Evolutionary conservation across 92 coral and sea anemone species (phyloP), one percentile per base, ranked within the genome.

Genomic region (Zoanthus sansibaricus): DNA sequence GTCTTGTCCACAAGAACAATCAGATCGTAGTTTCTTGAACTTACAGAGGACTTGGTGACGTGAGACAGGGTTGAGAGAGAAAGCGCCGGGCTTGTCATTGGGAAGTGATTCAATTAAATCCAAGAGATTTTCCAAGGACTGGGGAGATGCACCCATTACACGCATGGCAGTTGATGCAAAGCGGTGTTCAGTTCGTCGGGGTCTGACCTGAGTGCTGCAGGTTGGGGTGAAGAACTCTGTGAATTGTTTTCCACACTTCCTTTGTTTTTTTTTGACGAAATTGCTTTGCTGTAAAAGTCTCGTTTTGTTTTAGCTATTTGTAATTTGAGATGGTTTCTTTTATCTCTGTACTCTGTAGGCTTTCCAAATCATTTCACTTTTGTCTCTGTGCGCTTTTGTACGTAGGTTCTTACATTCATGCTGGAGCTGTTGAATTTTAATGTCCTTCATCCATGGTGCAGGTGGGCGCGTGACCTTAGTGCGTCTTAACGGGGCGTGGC

Each of bases 1-100:
- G 13, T 69, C 74, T 69, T 3, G 74, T 69, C 74, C 74, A 21
- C 31, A 69, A 13, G 74, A 69, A 69, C 74, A 69, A 21, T 69
- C 74, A 69, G 37, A 17, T 20, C 31, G 6, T 21, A 69, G 74
- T 69, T 21, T 21, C 37, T 69, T 69, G 6, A 69, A 7, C 13
- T 69, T 37, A 17, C 4, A 14, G 6, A 69, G 37, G 32, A 69
- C 74, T 14, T 69, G 9, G 6, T 21, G 6, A 69, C 47, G 13
- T 2, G 74, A 17, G 37, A 69, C 32, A 2, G 6, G 74, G 32
- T 14, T 17, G 9, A 69, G 37, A 21, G 31, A 2, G 13, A 69
- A 69, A 6, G 37, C 31, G 32, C 37, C 0, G 31, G 6, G 9
- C 44, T 17, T 69, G 74, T 69, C 4, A 0, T 69, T 14, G 4